Base-by-base conservation (phyloP, 64 coral and sea anemone species). In the Actinia tenebrosa region DNA sequence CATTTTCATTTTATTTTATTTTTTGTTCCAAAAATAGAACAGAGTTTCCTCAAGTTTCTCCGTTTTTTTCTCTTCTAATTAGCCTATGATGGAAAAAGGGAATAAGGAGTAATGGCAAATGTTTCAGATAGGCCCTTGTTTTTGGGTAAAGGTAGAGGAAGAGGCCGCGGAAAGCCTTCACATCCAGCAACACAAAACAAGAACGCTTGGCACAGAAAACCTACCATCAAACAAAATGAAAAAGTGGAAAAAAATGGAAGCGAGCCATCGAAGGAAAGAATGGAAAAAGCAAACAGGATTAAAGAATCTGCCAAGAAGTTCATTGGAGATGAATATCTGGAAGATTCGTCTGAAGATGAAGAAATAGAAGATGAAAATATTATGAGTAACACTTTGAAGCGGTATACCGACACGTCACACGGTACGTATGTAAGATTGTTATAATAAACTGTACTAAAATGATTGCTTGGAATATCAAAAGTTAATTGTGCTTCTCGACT, bases 341-440 rank as follows among this genome's bases (percentile, higher is more conserved):
- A 90, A 26, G 94, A 93, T 26, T 96, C 91, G 3, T 96, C 94
- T 6, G 91, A 92, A 66, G 94, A 96, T 55, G 94, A 96, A 47
- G 94, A 96, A 88, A 83, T 96, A 7, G 91, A 96, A 55, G 88
- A 96, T 84, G 46, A 60, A 53, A 87, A 89, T 83, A 93, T 96
- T n/a, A 83, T 96, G 68, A 93, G 22, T 71, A 96, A 78, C 20
- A 96, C 94, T 10, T 59, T 96, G 3, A 87, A 87, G 53, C 43
- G 79, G 17, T 96, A 96, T 46, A 78, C 86, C 27, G 81, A 90
- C 53, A 93, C 94, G 45, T 96, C 91, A 44, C 71, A 55, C 26
- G 45, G 79, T 53, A 81, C 4, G 42, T 20, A 27, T n/a, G 1
- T 22, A 66, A 20, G 5, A 66, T 19, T 19, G 20, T 6, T 64